Evolutionary conservation across 2,888 invertebrate genomes (phyloP).

Genomic region (Scrobipalpa costella): DNA sequence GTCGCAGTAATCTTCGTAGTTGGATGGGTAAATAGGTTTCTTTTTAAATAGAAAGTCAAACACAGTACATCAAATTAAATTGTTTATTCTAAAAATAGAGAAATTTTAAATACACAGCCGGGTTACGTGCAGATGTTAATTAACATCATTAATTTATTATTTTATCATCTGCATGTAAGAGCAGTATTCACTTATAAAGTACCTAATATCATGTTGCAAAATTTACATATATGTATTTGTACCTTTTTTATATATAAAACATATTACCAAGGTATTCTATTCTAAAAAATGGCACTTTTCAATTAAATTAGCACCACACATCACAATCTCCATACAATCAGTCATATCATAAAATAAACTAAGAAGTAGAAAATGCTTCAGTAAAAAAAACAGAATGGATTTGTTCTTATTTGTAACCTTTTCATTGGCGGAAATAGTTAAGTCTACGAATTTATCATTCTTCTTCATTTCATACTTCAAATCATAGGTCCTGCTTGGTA

Average conservation of each 20-base stretch:
- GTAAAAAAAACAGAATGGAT: not conserved
- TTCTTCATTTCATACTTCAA: not conserved
- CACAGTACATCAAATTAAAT: too few species aligned
- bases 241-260: not conserved
- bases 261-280: not conserved
- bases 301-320: slow-evolving; percentile 28
- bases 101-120: too few species aligned
- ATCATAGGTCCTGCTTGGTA: slow-evolving; percentile 1
- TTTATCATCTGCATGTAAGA: not conserved
- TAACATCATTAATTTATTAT: too few species aligned
- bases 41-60: too few species aligned
- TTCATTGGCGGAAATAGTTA: not conserved
- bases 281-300: slow-evolving; percentile 28
- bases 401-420: not conserved
- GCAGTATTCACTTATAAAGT: too few species aligned
- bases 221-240: too few species aligned
- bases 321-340: slow-evolving; percentile 24
- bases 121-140: too few species aligned
- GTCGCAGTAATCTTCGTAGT: too few species aligned
- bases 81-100: too few species aligned
- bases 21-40: too few species aligned
- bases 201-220: not conserved
- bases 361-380: not conserved
- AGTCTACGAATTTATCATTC: not conserved
- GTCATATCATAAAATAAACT: slow-evolving; percentile 20